Percentiles rank a stretch among this genome's conserved stretches.
phyloP scores from a whole-genome alignment of 2,888 invertebrate species.

The Agrochola macilenta region DNA sequence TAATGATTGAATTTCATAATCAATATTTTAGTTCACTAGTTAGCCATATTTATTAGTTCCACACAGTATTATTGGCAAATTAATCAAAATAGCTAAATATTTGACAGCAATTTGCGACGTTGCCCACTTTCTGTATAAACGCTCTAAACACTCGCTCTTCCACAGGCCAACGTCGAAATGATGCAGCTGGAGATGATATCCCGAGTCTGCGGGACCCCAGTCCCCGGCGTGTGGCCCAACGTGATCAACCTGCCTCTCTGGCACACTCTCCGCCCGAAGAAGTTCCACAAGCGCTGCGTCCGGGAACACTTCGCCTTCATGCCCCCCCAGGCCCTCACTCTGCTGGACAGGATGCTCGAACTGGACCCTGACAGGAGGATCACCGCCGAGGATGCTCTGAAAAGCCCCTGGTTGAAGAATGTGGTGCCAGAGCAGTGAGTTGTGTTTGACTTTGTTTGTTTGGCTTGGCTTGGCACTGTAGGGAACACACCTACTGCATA shows the following conservation, averaged over 20 bases:
- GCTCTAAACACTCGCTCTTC: neutral
- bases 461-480: conserved; percentile 42
- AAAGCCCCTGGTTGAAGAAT: conserved; percentile 97
- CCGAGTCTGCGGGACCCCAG: conserved; percentile 97
- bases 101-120: too few species aligned
- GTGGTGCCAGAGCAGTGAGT: conserved; percentile 97
- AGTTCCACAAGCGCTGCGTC: conserved; percentile 96
- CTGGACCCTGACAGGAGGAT: conserved; percentile 98
- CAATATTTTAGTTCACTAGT: too few species aligned
- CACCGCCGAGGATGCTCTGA: conserved; percentile 98
- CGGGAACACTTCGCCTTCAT: conserved; percentile 98
- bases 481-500: neutral
- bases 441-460: conserved; percentile 69
- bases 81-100: too few species aligned
- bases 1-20: too few species aligned
- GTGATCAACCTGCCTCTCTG: conserved; percentile 98
- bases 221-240: conserved; percentile 98
- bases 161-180: conserved; percentile 97
- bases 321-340: conserved; percentile 96
- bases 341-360: conserved; percentile 98
- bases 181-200: conserved; percentile 98
- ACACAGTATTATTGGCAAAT: too few species aligned
- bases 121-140: too few species aligned
- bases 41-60: too few species aligned
- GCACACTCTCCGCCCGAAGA: conserved; percentile 97